Percentiles rank a stretch among this genome's conserved stretches.
phyloP scores from a whole-genome alignment of 2,888 invertebrate species.

The Drosophila quinaria region DNA sequence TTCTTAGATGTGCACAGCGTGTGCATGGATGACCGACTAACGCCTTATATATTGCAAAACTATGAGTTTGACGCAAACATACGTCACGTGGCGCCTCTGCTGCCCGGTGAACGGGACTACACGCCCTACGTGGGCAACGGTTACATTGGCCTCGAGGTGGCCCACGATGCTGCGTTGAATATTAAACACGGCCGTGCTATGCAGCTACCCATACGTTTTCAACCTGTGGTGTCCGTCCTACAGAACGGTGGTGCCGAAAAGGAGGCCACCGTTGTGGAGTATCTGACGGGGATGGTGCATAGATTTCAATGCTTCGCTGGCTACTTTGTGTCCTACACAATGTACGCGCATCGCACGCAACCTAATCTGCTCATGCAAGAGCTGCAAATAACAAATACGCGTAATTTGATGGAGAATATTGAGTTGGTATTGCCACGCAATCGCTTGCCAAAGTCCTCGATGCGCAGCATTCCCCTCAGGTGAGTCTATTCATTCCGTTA shows the following conservation, averaged over 20 bases:
- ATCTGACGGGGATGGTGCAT: slow-evolving; percentile 89
- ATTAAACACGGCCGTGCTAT: slow-evolving; percentile 90
- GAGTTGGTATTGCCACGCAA: slow-evolving; percentile 88
- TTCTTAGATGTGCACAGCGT: slow-evolving; percentile 86
- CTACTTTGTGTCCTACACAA: slow-evolving; percentile 88
- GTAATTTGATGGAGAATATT: slow-evolving; percentile 87
- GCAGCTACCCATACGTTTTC: slow-evolving; percentile 89
- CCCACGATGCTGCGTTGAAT: slow-evolving; percentile 89
- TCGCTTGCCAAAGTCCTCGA: slow-evolving; percentile 80
- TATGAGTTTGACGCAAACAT: slow-evolving; percentile 90
- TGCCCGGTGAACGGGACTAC: slow-evolving; percentile 87
- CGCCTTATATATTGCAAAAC: slow-evolving; percentile 88
- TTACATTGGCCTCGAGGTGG: slow-evolving; percentile 89
- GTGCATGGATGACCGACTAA: slow-evolving; percentile 89
- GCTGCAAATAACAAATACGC: slow-evolving; percentile 91
- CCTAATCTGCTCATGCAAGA: slow-evolving; percentile 94
- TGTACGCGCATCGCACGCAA: slow-evolving; percentile 92
- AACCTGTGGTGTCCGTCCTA: slow-evolving; percentile 88
- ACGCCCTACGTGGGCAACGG: slow-evolving; percentile 93
- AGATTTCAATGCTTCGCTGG: slow-evolving; percentile 90
- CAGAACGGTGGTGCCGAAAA: slow-evolving; percentile 85
- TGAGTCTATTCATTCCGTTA: slow-evolving; percentile 13
- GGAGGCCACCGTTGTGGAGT: slow-evolving; percentile 90
- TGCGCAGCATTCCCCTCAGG: slow-evolving; percentile 69
- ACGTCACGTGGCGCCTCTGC: slow-evolving; percentile 87